Evolutionary conservation across 1,140 invertebrate genomes (phyloP), one percentile per base, ranked within the genome.

Genomic region (Zaprionus tsacasi): DNA sequence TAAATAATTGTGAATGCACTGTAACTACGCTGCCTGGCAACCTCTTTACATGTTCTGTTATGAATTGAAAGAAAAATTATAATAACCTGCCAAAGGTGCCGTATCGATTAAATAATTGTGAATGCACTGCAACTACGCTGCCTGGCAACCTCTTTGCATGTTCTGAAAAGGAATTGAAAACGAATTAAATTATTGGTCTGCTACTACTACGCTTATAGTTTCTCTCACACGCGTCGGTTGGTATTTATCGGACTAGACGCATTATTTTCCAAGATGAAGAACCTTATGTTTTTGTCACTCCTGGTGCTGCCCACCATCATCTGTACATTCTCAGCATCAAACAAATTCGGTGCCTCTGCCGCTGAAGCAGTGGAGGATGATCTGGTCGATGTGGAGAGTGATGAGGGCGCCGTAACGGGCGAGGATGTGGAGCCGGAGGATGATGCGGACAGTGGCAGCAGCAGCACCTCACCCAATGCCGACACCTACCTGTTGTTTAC

Each of bases 401-500:
- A 96, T 91, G 95, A 94, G 48, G 95, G 94, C 15, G 94, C 94
- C 10, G 93, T 95, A 11, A 93, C 93, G 33, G 94, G 95, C 43
- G 94, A 95, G 70, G 94, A 95, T 78, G 95, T 94, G 55, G 95
- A 96, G 72, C 93, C 94, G 60, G 93, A 94, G 2, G 95, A 96
- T 68, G 97, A 97, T 58, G 94, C 95, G n/a, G 94, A 94, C 74
- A 59, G 65, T 25, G 77, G 73, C 13, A 94, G 94, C 65, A 95
- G 94, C 77, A 94, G 94, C 79, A 96, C 97, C n/a, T 98, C 98
- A 0, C 96, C 97, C 36, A 96, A 99, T 95, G 97, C 97, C 40
- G 98, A 99, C 83, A 98, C 98, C 0, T 96, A 95, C 21, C 96
- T 99, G 83, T 93, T 99, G 45, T 99, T 99, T 91, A 98, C 96